A percentile compares a stretch with the other conserved stretches of the same genome.
phyloP scores from a whole-genome alignment of 2,113 vertebrate species.

The Tapirus terrestris region DNA sequence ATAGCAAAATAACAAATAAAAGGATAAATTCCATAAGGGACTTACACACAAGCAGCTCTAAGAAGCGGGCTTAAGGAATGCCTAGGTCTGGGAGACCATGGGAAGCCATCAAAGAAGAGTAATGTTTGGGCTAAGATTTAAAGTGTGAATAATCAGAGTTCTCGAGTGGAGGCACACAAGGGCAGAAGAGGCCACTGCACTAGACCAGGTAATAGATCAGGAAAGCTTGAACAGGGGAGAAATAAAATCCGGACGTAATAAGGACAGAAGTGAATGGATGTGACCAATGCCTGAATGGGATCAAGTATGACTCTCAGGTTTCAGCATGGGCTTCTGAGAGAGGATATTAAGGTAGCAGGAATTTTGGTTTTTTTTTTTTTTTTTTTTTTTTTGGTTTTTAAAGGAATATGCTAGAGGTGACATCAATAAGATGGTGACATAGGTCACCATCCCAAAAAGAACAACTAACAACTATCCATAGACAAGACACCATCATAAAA shows the following conservation, averaged over 20 bases:
- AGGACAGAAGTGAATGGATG: neutral
- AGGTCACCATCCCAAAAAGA: neutral
- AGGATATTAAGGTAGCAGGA: neutral
- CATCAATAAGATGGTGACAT: neutral
- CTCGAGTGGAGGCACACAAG: neutral
- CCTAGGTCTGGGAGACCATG: neutral
- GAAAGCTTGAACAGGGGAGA: neutral
- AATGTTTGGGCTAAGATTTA: neutral
- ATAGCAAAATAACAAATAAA: neutral
- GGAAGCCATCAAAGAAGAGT: neutral
- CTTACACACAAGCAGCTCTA: neutral
- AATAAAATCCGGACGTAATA: neutral
- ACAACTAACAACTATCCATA: neutral
- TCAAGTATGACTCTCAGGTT: neutral
- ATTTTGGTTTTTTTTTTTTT: neutral
- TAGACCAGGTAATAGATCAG: neutral
- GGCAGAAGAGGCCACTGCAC: neutral
- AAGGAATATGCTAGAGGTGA: neutral
- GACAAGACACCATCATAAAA: neutral
- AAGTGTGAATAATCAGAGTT: neutral
- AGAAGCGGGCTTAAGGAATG: neutral
- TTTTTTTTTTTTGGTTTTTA: neutral
- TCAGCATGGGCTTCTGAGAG: neutral
- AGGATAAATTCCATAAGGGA: neutral
- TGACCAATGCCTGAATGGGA: neutral